Conservation (phyloP, 2,113 vertebrate genomes). For the Lepidothrix coronata region DNA sequence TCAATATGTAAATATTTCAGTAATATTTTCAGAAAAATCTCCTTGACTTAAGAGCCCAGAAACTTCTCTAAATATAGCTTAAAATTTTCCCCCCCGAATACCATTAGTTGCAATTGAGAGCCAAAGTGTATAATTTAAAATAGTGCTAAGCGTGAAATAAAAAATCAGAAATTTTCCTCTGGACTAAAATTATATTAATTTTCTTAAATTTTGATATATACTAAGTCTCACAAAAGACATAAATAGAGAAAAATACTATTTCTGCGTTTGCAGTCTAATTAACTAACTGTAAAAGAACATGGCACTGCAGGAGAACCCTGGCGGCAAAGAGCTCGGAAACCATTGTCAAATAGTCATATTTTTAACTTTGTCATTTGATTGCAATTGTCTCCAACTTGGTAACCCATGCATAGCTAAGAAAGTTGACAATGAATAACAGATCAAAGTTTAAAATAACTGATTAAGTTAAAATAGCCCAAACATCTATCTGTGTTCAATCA, state of each 20-base stretch:
- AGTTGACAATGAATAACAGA: neutral
- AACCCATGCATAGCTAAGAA: neutral
- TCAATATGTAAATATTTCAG: neutral
- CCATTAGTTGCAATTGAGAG: neutral
- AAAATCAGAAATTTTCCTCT: neutral
- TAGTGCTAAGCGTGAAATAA: fast-evolving
- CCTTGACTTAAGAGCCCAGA: neutral
- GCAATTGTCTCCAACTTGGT: neutral
- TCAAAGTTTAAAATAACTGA: neutral
- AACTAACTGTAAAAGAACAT: neutral
- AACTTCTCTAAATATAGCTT: neutral
- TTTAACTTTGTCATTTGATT: neutral
- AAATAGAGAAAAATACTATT: neutral
- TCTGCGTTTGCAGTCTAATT: neutral
- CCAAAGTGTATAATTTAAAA: neutral
- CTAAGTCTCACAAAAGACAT: neutral
- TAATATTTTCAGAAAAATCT: neutral
- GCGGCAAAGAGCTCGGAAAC: neutral
- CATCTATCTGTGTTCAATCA: neutral
- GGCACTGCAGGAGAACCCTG: neutral
- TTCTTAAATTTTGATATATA: neutral
- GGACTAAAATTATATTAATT: neutral
- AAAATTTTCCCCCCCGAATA: neutral
- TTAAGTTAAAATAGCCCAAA: neutral
- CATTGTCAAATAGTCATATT: neutral